A percentile compares a stretch with the other conserved stretches of the same genome.
Evolutionary conservation across 2,797 vertebrate species (phyloP).

Genomic region (Bufotes viridis): DNA sequence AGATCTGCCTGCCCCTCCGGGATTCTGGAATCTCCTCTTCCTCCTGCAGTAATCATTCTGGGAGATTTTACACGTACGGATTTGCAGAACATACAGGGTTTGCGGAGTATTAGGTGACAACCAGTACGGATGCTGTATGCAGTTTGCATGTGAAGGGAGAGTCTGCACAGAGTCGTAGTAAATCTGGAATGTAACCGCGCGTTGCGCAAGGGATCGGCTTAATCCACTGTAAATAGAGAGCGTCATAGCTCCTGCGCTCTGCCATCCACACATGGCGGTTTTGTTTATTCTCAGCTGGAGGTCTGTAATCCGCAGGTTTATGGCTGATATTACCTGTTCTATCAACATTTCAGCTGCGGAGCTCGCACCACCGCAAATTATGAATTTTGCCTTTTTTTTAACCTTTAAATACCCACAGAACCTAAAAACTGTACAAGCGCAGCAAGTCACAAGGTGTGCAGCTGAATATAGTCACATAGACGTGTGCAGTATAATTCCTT

Average conservation of each 20-base stretch:
- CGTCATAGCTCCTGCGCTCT: not conserved
- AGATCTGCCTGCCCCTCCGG: too few relatives aligned
- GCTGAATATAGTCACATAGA: too few relatives aligned
- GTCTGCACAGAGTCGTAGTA: constrained; percentile 27
- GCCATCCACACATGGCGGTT: not conserved
- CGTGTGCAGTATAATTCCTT: too few relatives aligned
- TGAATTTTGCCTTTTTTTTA: not conserved
- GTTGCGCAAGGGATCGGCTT: not conserved
- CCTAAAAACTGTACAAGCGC: too few relatives aligned
- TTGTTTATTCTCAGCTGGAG: constrained; percentile 11
- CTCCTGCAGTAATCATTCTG: too few relatives aligned
- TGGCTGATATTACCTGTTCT: constrained; percentile 9
- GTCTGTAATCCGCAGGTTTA: constrained; percentile 16
- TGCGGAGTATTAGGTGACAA: too few relatives aligned
- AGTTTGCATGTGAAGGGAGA: not conserved
- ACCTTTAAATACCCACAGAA: not conserved
- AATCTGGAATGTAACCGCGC: not conserved
- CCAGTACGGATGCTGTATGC: too few relatives aligned
- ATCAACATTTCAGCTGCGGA: not conserved
- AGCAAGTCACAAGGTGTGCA: too few relatives aligned
- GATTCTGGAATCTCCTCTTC: too few relatives aligned
- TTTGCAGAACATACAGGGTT: too few relatives aligned
- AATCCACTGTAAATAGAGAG: constrained; percentile 20
- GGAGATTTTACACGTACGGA: too few relatives aligned
- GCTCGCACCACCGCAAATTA: not conserved